A percentile compares a stretch with the other conserved stretches of the same genome.
phyloP scores from a whole-genome alignment of 2,113 vertebrate genomes.

The Natator depressus region DNA sequence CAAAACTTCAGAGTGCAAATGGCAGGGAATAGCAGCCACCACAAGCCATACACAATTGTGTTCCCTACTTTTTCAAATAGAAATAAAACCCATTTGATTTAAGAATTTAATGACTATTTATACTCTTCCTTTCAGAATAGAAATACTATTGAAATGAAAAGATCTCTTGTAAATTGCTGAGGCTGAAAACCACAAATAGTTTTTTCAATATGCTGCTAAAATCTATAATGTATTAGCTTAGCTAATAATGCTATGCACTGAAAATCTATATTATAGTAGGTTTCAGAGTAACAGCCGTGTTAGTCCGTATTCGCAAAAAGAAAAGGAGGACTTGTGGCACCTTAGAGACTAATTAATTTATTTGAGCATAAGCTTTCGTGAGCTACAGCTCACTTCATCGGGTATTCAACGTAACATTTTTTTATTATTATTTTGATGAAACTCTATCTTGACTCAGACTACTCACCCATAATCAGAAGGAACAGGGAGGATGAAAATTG shows the following conservation, averaged over 20 bases:
- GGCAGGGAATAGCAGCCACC: neutral
- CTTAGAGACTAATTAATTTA: too few species aligned
- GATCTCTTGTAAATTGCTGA: constrained; percentile 3
- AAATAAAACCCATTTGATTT: constrained; percentile 24
- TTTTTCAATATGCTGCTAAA: constrained; percentile 31
- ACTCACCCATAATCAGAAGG: neutral
- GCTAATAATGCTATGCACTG: neutral
- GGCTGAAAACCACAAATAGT: constrained; percentile 13
- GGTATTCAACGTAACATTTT: constrained; percentile 29
- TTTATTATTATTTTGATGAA: constrained; percentile 50
- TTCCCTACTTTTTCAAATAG: neutral
- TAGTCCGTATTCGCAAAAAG: too few species aligned
- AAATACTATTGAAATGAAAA: neutral
- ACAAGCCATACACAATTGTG: neutral
- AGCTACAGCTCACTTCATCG: too few species aligned
- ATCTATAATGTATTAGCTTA: constrained; percentile 10
- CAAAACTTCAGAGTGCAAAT: neutral
- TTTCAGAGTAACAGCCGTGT: too few species aligned
- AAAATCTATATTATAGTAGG: constrained; percentile 40
- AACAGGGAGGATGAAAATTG: constrained; percentile 23
- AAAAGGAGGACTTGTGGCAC: too few species aligned
- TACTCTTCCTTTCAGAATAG: neutral
- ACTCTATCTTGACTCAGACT: constrained; percentile 1
- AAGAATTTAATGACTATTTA: neutral
- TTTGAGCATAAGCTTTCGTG: too few species aligned